A percentile compares a stretch with the other conserved stretches of the same genome.
Evolutionary conservation across 1,140 invertebrate genomes (phyloP).

Genomic region (Papilio helenus): DNA sequence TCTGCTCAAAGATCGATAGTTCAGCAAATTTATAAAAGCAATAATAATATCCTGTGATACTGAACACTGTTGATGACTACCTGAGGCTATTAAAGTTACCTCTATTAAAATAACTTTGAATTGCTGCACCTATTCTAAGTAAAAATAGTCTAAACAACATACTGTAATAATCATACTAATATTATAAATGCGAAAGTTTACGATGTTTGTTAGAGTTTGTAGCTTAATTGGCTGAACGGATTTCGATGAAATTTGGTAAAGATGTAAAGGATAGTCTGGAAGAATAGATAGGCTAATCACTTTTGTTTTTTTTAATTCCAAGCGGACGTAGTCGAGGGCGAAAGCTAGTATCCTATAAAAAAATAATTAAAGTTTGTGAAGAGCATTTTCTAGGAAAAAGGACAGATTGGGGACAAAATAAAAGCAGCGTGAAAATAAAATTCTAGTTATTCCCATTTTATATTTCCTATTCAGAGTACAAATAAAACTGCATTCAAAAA

Average conservation of each 20-base stretch:
- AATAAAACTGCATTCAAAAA: slow-evolving; percentile 93
- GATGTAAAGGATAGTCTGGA: no score
- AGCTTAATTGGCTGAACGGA: no score
- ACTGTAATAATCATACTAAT: no score
- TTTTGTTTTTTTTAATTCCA: no score
- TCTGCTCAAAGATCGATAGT: background rate
- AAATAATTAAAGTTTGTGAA: background rate
- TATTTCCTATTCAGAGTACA: slow-evolving; percentile 37
- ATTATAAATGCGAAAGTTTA: no score
- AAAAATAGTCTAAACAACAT: no score
- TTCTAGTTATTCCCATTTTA: background rate
- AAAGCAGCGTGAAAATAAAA: background rate
- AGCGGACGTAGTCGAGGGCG: no score
- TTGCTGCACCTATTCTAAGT: background rate
- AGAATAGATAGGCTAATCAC: no score
- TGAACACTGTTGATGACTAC: background rate
- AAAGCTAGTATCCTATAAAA: background rate
- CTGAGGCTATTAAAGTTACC: background rate
- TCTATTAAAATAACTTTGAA: background rate
- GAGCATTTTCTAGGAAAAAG: background rate
- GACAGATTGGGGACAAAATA: background rate
- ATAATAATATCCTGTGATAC: background rate
- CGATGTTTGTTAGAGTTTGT: no score
- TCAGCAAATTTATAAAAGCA: background rate
- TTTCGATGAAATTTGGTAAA: no score